Evolutionary conservation across 2,113 vertebrate species (phyloP), one percentile per base, ranked within the genome.

Genomic region (Melanostigma gelatinosum): DNA sequence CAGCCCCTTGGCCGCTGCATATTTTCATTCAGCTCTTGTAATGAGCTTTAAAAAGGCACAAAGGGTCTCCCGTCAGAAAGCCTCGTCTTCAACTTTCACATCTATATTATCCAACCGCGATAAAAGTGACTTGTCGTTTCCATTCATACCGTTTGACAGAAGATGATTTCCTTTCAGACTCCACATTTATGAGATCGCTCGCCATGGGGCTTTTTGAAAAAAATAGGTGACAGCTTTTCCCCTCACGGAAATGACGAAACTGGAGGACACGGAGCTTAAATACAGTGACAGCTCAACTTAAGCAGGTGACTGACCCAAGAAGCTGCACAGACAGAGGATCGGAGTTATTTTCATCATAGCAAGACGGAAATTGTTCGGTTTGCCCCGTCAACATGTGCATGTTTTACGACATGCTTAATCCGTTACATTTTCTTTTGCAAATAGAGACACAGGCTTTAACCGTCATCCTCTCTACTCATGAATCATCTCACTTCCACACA

Each of bases 11-110:
- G 84, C 44, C 8, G 79, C 89, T 72, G 34, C 72, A 79, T 67
- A 91, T 88, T 90, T 68, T 92, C 86, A 88, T 85, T 87, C 84
- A 88, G 85, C 83, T 87, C 77, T 89, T 85, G 88, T 24, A 91
- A 85, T 79, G 77, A 88, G 27, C 92, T 91, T 91, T 86, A 91
- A 93, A 50, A 90, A 77, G 81, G 32, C 84, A 91, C 0, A 65
- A 38, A 83, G n/a, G 85, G 88, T 84, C 76, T 79, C 68, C 90
- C 72, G 86, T 92, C 84, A 84, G 66, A 88, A 61, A 84, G 48
- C 38, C 61, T 52, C 65, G 80, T 72, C 88, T 93, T 91, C 90
- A 90, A 69, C 55, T 82, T 91, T 91, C 74, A 83, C 27, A 72
- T 83, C 82, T 84, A 70, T 84, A 82, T 86, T 76, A 76, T 82